These are phyloP conservation scores for Siniperca obscura DNA, from an alignment of 2,797 vertebrate species.

Conservation along the genomic window DNA sequence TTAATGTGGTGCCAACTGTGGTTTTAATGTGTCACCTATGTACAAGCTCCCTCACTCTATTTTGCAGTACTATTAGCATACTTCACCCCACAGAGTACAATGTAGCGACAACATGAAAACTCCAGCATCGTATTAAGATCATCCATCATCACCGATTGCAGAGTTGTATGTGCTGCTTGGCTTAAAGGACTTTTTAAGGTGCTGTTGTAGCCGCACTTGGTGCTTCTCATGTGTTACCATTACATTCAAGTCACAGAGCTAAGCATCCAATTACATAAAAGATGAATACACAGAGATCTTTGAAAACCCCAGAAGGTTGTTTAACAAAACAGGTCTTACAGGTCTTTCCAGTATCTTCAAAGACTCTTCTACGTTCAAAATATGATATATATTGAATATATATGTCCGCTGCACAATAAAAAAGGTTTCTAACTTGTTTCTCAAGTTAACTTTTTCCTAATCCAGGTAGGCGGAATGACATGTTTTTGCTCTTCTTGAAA, in stretches of 20 bases:
- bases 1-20: constrained; percentile 76
- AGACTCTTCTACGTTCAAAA: not conserved
- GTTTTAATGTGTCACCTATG: constrained; percentile 64
- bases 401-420: not conserved
- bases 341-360: not conserved
- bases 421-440: not conserved
- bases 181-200: constrained; percentile 41
- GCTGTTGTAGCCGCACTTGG: constrained; percentile 36
- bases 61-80: constrained; percentile 30
- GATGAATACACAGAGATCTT: not conserved
- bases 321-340: not conserved
- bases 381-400: no score
- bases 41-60: constrained; percentile 52
- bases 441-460: not conserved
- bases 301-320: not conserved
- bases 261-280: not conserved
- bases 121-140: constrained; percentile 42
- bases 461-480: not conserved
- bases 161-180: constrained; percentile 33
- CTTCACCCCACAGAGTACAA: constrained; percentile 59
- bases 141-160: constrained; percentile 22
- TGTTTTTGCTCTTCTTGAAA: not conserved
- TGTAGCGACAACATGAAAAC: constrained; percentile 73
- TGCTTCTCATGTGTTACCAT: constrained; percentile 24
- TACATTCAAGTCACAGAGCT: not conserved